Conservation (phyloP, 2,888 invertebrate species). For the Perithous albicinctus region DNA sequence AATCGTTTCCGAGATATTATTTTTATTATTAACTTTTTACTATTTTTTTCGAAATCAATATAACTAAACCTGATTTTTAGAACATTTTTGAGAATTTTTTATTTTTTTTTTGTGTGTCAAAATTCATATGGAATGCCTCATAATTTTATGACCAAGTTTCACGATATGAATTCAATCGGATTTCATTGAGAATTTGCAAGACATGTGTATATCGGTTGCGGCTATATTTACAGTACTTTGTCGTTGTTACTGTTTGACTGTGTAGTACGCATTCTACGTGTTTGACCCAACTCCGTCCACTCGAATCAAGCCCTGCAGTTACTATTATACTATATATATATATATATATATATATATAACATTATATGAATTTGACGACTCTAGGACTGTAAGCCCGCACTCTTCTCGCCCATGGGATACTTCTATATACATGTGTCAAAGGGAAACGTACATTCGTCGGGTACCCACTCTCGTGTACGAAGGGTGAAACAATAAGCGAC, state of each 20-base stretch:
- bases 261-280: conserved; percentile 38
- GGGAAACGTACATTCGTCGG: conserved; percentile 80
- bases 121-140: not conserved
- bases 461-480: conserved; percentile 77
- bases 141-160: too few species aligned
- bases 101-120: too few species aligned
- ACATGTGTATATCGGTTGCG: not conserved
- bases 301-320: conserved; percentile 12
- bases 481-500: conserved; percentile 85
- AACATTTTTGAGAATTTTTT: too few species aligned
- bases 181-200: not conserved
- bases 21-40: too few species aligned
- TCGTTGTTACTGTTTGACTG: conserved; percentile 35
- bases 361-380: not conserved
- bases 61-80: too few species aligned
- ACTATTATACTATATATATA: not conserved
- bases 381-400: conserved; percentile 33
- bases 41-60: too few species aligned
- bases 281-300: conserved; percentile 47
- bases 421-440: conserved; percentile 74
- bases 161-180: conserved; percentile 6
- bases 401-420: conserved; percentile 33
- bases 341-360: not conserved
- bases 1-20: too few species aligned
- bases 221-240: conserved; percentile 40